Conservation (phyloP, 2,797 vertebrate species). For the Gastrophryne carolinensis region DNA sequence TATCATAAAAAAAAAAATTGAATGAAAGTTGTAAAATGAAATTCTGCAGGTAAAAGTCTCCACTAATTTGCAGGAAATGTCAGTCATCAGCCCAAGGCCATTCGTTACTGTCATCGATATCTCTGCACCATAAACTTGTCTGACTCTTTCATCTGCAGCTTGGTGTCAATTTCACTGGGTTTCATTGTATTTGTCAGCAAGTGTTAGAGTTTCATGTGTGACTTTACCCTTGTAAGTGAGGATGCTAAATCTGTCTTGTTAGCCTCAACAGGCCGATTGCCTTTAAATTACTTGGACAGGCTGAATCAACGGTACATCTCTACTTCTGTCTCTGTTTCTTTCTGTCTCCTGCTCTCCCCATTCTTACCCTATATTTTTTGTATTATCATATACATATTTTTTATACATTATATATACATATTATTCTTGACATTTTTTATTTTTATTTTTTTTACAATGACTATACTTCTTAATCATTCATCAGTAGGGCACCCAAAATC, state of each 20-base stretch:
- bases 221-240: neutral
- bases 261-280: neutral
- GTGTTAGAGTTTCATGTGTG: neutral
- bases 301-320: too few relatives aligned
- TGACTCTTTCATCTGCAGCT: slow-evolving; percentile 10
- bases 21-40: too few relatives aligned
- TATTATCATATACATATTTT: too few relatives aligned
- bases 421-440: too few relatives aligned
- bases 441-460: too few relatives aligned
- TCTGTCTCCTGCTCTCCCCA: too few relatives aligned
- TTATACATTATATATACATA: too few relatives aligned
- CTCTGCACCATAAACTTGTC: neutral
- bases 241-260: slow-evolving; percentile 7
- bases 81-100: neutral
- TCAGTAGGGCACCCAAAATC: too few relatives aligned
- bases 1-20: too few relatives aligned
- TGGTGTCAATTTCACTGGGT: neutral
- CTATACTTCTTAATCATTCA: too few relatives aligned
- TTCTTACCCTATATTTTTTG: too few relatives aligned
- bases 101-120: slow-evolving; percentile 11
- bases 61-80: slow-evolving; percentile 1
- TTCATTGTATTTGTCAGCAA: neutral
- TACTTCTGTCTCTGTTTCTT: too few relatives aligned
- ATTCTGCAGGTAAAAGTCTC: neutral
- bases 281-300: neutral